Percentiles rank a stretch among this genome's conserved stretches.
phyloP scores from a whole-genome alignment of 2,797 vertebrate species.

The Nyctibius grandis region DNA sequence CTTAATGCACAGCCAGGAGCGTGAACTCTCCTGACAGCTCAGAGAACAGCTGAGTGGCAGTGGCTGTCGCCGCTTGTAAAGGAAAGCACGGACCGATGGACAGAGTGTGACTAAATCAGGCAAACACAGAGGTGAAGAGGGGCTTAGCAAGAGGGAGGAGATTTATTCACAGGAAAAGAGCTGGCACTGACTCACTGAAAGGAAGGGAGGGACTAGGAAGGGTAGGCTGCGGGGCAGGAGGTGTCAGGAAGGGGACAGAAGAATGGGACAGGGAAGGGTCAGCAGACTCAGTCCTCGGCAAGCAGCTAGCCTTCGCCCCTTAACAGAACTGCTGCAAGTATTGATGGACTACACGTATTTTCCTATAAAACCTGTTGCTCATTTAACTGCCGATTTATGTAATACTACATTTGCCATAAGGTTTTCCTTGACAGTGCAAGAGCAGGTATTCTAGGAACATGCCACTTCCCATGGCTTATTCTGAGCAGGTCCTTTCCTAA shows the following conservation, averaged over 20 bases:
- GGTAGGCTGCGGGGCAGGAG: not conserved
- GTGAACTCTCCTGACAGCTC: not conserved
- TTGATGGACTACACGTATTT: not conserved
- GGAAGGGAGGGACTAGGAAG: constrained; percentile 27
- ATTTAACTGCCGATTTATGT: not conserved
- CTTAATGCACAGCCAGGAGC: not conserved
- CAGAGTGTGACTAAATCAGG: not conserved
- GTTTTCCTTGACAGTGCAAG: not conserved
- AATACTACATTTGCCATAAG: not conserved
- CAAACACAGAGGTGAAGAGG: not conserved
- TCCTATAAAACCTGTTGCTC: not conserved
- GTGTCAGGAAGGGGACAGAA: constrained; percentile 17
- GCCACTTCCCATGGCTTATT: not conserved
- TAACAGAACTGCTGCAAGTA: not conserved
- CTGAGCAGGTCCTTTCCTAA: not conserved
- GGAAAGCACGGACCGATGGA: not conserved
- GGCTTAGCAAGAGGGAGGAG: not conserved
- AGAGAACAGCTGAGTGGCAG: not conserved
- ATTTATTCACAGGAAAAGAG: constrained; percentile 31
- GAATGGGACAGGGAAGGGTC: not conserved
- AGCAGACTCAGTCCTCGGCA: not conserved
- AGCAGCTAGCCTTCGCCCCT: not conserved
- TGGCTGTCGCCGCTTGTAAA: not conserved
- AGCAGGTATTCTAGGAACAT: not conserved
- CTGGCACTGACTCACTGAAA: constrained; percentile 43